phyloP scores from a whole-genome alignment of 2,113 vertebrate genomes.

The Chloropsis hardwickii region DNA sequence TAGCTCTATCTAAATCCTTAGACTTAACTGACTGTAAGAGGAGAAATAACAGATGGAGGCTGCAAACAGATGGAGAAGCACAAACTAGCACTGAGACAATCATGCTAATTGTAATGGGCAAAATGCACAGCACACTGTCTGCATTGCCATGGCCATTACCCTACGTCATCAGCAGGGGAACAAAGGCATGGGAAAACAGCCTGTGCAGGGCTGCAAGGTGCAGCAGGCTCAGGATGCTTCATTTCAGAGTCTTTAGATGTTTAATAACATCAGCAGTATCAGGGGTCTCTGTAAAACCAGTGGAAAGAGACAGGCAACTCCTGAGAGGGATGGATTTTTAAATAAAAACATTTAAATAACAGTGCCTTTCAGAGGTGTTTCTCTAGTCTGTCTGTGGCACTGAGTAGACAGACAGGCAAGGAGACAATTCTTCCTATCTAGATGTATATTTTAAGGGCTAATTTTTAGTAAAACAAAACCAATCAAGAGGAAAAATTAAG shows the following conservation, averaged over 20 bases:
- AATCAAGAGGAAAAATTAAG: neutral
- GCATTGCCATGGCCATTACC: neutral
- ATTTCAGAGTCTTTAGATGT: neutral
- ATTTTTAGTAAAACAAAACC: neutral
- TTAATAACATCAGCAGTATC: neutral
- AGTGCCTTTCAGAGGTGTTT: neutral
- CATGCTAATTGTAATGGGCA: slow-evolving; percentile 6
- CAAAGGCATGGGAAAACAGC: neutral
- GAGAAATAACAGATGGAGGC: slow-evolving; percentile 17
- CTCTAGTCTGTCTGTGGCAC: neutral
- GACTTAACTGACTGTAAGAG: neutral
- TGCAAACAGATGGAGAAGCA: slow-evolving; percentile 32
- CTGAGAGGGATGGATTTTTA: neutral
- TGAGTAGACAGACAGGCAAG: neutral
- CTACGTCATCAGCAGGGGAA: neutral
- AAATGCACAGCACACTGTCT: neutral
- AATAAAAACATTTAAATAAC: neutral
- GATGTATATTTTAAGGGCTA: neutral
- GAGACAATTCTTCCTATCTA: neutral
- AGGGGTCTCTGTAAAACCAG: neutral
- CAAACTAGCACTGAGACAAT: slow-evolving; percentile 18
- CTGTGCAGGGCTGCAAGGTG: neutral
- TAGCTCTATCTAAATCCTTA: neutral
- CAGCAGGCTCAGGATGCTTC: neutral
- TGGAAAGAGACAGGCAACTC: neutral